Evolutionary conservation across 2,797 vertebrate genomes (phyloP).

Genomic region (Premnoplex brunnescens): DNA sequence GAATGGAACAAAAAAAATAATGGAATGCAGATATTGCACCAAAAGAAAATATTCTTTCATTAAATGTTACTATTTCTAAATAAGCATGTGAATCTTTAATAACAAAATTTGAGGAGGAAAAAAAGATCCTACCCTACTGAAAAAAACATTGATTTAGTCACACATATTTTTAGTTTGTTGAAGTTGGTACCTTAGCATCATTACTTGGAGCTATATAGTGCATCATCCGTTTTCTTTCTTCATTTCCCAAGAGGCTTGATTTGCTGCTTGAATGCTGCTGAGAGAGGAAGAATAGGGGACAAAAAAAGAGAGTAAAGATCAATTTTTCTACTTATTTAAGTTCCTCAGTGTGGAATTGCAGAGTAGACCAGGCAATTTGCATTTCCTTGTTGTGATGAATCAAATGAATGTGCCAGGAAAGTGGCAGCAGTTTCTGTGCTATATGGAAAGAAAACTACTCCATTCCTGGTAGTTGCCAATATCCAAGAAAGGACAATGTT

Average conservation of each 20-base stretch:
- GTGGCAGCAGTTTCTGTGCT: neutral
- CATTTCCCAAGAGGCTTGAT: neutral
- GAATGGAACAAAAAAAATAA: neutral
- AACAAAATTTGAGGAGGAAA: accelerated
- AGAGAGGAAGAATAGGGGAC: neutral
- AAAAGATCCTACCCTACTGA: neutral
- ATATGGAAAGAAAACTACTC: neutral
- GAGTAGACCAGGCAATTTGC: accelerated
- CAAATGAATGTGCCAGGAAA: neutral
- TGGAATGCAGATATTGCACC: neutral
- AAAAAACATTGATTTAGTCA: neutral
- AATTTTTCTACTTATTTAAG: neutral
- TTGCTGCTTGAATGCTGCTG: slow-evolving; percentile 1
- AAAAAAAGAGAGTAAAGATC: neutral
- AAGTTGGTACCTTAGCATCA: slow-evolving; percentile 36
- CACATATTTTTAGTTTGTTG: neutral
- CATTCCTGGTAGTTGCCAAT: neutral
- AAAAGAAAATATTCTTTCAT: neutral
- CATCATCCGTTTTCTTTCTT: slow-evolving; percentile 6
- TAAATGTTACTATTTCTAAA: neutral
- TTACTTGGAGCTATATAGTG: accelerated
- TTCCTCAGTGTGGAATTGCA: neutral
- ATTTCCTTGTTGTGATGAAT: neutral
- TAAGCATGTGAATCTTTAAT: neutral
- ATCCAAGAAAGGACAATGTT: neutral